Evolutionary conservation across 2,113 vertebrate species (phyloP), one percentile per base, ranked within the genome.

Genomic region (Alethe castanea): DNA sequence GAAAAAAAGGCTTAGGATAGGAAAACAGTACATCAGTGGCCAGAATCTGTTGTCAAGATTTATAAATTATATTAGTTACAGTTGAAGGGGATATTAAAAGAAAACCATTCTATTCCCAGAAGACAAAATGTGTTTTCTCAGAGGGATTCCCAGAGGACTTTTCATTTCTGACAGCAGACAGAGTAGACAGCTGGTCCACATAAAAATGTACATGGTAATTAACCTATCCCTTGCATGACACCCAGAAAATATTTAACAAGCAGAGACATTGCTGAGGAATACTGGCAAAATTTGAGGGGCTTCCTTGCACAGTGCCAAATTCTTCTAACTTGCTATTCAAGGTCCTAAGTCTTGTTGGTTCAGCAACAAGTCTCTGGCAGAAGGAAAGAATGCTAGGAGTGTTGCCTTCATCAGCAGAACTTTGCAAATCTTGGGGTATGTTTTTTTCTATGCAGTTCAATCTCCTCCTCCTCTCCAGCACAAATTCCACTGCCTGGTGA

Each of bases 101-200:
- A 91, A 94, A 95, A 54, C 28, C 29, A 67, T 78, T 76, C 79
- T 90, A 86, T 96, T 95, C 84, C 93, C 96, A 69, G 92, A 95
- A 85, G 81, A 96, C 85, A 88, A 80, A 91, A 66, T 69, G 23
- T 80, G 60, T 92, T 93, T 95, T 95, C 84, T 94, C 86, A n/a
- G 20, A 72, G 57, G 50, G 60, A 59, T 92, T 94, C 88, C 83
- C 95, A 86, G 70, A 47, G 67, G 95, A 91, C 64, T 93, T 93
- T 54, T 62, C 38, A 78, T 95, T 87, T 94, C 95, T 88, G 95
- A 95, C 81, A 91, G 60, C 7, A 2, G 62, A 52, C 52, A 81
- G 66, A 91, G 61, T 26, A 91, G 92, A 90, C 96, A 97, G 95
- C 95, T 97, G 93, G 67, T 67, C 78, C 79, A 60, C 69, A 91